phyloP scores from a whole-genome alignment of 2,113 vertebrate species.

The Pituophis catenifer region DNA sequence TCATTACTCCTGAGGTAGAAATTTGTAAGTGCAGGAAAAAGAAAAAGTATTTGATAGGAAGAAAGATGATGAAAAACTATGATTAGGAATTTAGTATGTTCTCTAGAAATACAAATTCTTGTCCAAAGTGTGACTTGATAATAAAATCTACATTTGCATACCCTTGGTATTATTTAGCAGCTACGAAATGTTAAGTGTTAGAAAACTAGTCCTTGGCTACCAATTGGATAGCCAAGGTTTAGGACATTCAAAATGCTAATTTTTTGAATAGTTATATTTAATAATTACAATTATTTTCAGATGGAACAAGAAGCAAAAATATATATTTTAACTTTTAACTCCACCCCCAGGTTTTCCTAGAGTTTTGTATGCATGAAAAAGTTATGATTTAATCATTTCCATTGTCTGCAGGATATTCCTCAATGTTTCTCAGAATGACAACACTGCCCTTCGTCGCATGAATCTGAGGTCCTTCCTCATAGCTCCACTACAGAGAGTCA shows the following conservation, averaged over 20 bases:
- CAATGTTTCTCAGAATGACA: slow-evolving; percentile 91
- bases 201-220: background rate
- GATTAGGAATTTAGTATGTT: background rate
- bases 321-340: slow-evolving; percentile 10
- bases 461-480: slow-evolving; percentile 91
- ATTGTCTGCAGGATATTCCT: slow-evolving; percentile 83
- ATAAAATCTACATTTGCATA: background rate
- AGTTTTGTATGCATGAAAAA: background rate
- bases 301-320: too few relatives aligned
- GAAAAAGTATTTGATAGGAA: background rate
- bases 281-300: too few relatives aligned
- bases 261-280: background rate
- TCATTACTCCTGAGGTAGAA: background rate
- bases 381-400: slow-evolving; percentile 33
- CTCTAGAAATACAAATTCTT: background rate
- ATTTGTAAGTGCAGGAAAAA: too few relatives aligned
- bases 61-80: background rate
- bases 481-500: slow-evolving; percentile 88
- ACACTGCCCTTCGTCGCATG: slow-evolving; percentile 88
- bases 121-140: background rate
- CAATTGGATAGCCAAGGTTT: background rate
- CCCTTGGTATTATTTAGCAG: too few relatives aligned
- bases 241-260: background rate
- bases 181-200: background rate
- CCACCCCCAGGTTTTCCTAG: background rate